phyloP scores from a whole-genome alignment of 2,888 invertebrate species.

The Xestobium rufovillosum region DNA sequence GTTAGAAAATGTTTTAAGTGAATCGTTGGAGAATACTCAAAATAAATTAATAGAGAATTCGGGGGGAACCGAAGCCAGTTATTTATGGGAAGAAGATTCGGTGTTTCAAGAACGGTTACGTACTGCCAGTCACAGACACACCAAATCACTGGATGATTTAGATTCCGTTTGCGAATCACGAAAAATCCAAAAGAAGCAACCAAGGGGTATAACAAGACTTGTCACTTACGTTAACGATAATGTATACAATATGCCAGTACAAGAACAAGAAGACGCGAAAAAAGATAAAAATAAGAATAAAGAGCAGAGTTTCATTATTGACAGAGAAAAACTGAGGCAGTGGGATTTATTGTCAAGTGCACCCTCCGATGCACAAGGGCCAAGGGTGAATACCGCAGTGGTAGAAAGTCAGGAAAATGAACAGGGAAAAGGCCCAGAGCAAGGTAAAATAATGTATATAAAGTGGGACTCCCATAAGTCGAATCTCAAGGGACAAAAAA shows the following conservation, averaged over 20 bases:
- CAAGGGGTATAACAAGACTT: conserved; percentile 52
- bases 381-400: conserved; percentile 35
- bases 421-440: conserved; percentile 30
- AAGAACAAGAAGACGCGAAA: conserved; percentile 38
- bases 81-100: conserved; percentile 76
- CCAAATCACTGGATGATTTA: conserved; percentile 74
- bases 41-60: conserved; percentile 5
- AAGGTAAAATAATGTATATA: conserved; percentile 34
- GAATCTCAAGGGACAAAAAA: no score
- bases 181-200: conserved; percentile 31
- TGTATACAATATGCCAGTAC: conserved; percentile 47
- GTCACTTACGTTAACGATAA: conserved; percentile 75
- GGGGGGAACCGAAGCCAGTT: conserved; percentile 51
- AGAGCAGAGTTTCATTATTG: conserved; percentile 48
- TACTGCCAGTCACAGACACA: conserved; percentile 71
- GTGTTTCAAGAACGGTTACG: conserved; percentile 75
- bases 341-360: conserved; percentile 86
- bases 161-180: conserved; percentile 47
- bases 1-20: conserved; percentile 46
- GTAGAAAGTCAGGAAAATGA: conserved; percentile 29
- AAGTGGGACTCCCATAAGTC: conserved; percentile 1
- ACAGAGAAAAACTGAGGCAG: conserved; percentile 77
- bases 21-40: conserved; percentile 24
- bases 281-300: conserved; percentile 33
- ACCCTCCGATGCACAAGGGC: conserved; percentile 38